Evolutionary conservation across 2,113 vertebrate species (phyloP).

Genomic region (Amphiprion ocellaris): DNA sequence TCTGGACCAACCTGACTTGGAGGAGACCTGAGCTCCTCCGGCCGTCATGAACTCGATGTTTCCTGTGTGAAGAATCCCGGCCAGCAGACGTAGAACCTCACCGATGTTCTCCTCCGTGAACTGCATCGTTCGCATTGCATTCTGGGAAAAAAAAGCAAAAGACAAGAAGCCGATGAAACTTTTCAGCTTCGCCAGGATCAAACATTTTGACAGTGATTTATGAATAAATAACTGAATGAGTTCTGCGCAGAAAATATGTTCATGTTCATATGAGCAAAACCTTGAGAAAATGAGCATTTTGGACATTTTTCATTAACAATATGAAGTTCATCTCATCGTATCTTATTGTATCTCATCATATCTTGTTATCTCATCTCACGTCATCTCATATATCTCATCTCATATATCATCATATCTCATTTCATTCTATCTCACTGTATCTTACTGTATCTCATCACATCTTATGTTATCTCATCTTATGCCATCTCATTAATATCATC

Average conservation of each 20-base stretch:
- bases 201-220: not conserved
- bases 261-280: not conserved
- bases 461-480: no score
- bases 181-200: slow-evolving; percentile 19
- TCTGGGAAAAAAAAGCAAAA: slow-evolving; percentile 76
- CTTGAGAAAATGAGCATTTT: no score
- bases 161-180: not conserved
- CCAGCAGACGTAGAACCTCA: slow-evolving; percentile 92
- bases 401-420: no score
- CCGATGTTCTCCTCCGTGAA: slow-evolving; percentile 91
- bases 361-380: no score
- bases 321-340: no score
- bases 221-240: not conserved
- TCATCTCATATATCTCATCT: no score
- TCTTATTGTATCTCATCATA: no score
- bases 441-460: no score
- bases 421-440: no score
- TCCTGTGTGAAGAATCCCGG: slow-evolving; percentile 92
- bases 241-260: not conserved
- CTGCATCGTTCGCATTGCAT: slow-evolving; percentile 94
- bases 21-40: slow-evolving; percentile 95
- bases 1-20: slow-evolving; percentile 89
- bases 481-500: no score
- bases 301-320: no score
- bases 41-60: slow-evolving; percentile 97